Base-by-base conservation (phyloP, 2,113 vertebrate species). In the Gobiocypris rarus region DNA sequence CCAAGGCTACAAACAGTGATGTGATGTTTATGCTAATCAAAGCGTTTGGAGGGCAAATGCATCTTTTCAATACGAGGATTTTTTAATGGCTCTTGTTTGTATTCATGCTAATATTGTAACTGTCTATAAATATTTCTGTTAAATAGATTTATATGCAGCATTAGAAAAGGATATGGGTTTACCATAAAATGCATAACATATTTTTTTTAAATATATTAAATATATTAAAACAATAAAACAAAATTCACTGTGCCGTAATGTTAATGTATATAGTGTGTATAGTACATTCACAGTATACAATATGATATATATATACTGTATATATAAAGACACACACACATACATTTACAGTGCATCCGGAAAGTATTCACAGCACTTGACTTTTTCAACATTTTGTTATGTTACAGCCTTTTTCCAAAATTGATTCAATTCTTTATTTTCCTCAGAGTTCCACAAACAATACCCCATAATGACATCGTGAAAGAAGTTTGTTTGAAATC, bases 1-100 rank as follows among this genome's bases (percentile, higher is more conserved):
- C 41, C 43, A 48, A 74, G 43, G 71, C 14, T 52, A 74, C 43
- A 74, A 52, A 74, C 43, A 50, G 43, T 15, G 43, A 74, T 74
- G 45, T 74, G 24, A 74, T 74, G 71, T 74, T 74, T 50, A 74
- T 50, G 43, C 43, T 26, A 74, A 74, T 74, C 45, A 74, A 74
- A 48, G 45, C 13, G 19, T 50, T 50, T 74, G 71, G 71, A 74
- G 71, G 71, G 71, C 14, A 74, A 74, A 50, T 50, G 43, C 41
- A 50, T 48, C 22, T 31, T 50, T 74, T 28, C 24, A 52, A 6
- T 26, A 41, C 9, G 31, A 41, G 19, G 65, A 4, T 22, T 41
- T 69, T 41, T n/a, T 6, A 38, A 69, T 41, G 19, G 4, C 65
- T 41, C 4, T 31, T 31, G 4, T 69, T 41, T 41, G 34, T 10